These are phyloP conservation scores for Aromia moschata DNA, from an alignment of 2,888 invertebrate genomes.

Conservation along the genomic window DNA sequence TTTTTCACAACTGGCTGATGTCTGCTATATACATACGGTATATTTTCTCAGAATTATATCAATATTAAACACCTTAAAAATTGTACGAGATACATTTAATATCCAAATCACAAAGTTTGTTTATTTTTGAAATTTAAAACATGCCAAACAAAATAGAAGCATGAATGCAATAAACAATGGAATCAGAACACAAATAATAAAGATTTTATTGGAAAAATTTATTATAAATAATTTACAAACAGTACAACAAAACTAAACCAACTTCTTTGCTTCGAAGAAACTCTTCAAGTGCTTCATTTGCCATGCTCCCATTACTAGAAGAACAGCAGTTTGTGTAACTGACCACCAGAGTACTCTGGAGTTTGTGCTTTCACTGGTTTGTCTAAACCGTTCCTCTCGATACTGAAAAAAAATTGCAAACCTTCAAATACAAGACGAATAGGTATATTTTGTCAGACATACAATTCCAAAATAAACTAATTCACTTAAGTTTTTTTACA, in stretches of 20 bases:
- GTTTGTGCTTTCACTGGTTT: conserved; percentile 98
- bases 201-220: conserved; percentile 28
- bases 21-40: too few species aligned
- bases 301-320: conserved; percentile 96
- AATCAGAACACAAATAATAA: conserved; percentile 25
- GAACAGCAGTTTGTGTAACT: conserved; percentile 87
- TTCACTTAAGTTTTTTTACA: too few species aligned
- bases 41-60: too few species aligned
- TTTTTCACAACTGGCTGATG: too few species aligned
- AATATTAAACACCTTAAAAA: too few species aligned
- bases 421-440: not conserved
- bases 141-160: too few species aligned
- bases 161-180: not conserved
- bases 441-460: too few species aligned
- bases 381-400: conserved; percentile 96
- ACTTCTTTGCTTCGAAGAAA: conserved; percentile 99
- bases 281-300: conserved; percentile 99
- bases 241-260: conserved; percentile 72
- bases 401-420: conserved; percentile 70
- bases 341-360: conserved; percentile 97
- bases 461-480: too few species aligned
- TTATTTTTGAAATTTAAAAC: too few species aligned
- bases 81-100: too few species aligned
- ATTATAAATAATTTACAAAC: conserved; percentile 29
- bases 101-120: too few species aligned